Percentiles rank a stretch among this genome's conserved stretches.
These are phyloP conservation scores for Hypothenemus hampei DNA, from an alignment of 1,140 invertebrate species.

Conservation along the genomic window DNA sequence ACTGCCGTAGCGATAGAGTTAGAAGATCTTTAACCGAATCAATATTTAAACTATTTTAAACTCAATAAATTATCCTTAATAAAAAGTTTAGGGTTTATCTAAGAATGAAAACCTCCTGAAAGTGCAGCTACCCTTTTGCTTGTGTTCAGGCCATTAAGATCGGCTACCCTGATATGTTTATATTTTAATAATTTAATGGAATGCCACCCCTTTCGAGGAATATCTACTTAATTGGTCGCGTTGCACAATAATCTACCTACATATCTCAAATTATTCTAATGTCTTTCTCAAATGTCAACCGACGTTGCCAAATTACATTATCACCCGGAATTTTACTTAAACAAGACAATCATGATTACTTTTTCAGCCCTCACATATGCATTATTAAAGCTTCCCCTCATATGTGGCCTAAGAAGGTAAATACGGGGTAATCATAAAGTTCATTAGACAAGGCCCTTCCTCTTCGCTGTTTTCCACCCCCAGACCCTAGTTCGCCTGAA, in stretches of 20 bases:
- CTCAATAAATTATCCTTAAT: too few species aligned
- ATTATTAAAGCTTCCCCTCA: slow-evolving; percentile 23
- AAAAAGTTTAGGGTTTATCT: slow-evolving; percentile 8
- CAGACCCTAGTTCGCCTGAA: too few species aligned
- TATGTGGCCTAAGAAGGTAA: slow-evolving; percentile 38
- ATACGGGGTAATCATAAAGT: slow-evolving; percentile 40
- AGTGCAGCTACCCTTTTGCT: slow-evolving; percentile 25
- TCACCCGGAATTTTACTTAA: neutral
- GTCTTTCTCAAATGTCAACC: slow-evolving; percentile 25
- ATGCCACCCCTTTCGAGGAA: slow-evolving; percentile 27
- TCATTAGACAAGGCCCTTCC: slow-evolving; percentile 36
- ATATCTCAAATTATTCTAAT: slow-evolving; percentile 29
- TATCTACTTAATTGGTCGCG: slow-evolving; percentile 25
- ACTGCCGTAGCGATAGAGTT: too few species aligned
- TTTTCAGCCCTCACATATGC: slow-evolving; percentile 13
- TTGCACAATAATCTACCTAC: slow-evolving; percentile 20
- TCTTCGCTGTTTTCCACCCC: slow-evolving; percentile 28
- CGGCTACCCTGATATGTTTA: slow-evolving; percentile 18
- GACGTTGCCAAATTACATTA: slow-evolving; percentile 7
- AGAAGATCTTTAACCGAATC: neutral
- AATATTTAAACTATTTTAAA: too few species aligned
- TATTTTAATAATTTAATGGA: slow-evolving; percentile 32
- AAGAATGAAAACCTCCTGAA: slow-evolving; percentile 21
- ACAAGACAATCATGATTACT: slow-evolving; percentile 20
- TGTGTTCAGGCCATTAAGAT: slow-evolving; percentile 23